Percentiles rank a stretch among this genome's conserved stretches.
phyloP scores from a whole-genome alignment of 1,140 invertebrate genomes.

The Megalopta genalis region DNA sequence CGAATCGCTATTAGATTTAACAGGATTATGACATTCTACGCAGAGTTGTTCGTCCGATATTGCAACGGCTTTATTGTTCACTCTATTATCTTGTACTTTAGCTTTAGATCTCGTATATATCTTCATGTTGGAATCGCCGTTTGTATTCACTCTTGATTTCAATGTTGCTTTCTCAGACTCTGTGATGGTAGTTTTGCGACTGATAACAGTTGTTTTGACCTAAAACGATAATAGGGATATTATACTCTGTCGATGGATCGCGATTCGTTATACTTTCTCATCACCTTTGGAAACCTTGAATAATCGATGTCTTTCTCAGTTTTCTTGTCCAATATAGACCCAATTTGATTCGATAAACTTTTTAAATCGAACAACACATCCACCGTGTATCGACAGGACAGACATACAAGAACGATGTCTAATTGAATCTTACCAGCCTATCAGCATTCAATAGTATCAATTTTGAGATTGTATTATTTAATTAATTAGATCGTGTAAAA shows the following conservation, averaged over 20 bases:
- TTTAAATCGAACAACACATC: slow-evolving; percentile 75
- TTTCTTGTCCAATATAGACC: slow-evolving; percentile 53
- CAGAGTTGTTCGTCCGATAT: slow-evolving; percentile 49
- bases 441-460: not conserved
- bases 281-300: slow-evolving; percentile 71
- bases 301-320: slow-evolving; percentile 53
- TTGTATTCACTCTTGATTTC: slow-evolving; percentile 53
- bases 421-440: not conserved
- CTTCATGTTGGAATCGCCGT: slow-evolving; percentile 52
- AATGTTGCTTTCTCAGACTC: slow-evolving; percentile 52
- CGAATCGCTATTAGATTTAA: slow-evolving; percentile 61
- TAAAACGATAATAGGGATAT: slow-evolving; percentile 30
- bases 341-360: slow-evolving; percentile 61
- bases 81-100: not conserved
- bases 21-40: slow-evolving; percentile 59
- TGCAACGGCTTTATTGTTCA: not conserved
- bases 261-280: not conserved
- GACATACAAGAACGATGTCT: slow-evolving; percentile 63
- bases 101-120: not conserved
- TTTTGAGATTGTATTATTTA: not conserved
- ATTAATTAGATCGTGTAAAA: not conserved
- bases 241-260: not conserved
- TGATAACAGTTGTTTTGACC: slow-evolving; percentile 69
- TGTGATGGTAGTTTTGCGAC: slow-evolving; percentile 70
- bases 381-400: slow-evolving; percentile 74